Conservation (phyloP, 2,113 vertebrate genomes). For the Lontra canadensis region DNA sequence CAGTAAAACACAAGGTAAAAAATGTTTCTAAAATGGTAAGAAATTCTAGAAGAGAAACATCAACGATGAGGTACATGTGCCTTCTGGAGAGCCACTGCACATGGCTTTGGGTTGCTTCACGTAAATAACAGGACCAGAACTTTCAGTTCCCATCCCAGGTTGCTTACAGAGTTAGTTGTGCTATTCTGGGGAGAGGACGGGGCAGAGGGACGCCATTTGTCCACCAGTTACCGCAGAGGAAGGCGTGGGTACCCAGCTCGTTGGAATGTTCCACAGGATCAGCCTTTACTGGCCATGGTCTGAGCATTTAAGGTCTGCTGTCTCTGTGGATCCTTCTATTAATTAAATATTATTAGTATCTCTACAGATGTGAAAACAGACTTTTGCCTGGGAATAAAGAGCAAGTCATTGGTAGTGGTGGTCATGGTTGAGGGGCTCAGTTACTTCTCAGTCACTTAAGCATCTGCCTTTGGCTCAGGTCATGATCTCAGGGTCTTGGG, state of each 20-base stretch:
- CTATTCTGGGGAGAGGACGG: neutral
- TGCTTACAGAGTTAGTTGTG: rapidly evolving
- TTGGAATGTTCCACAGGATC: rapidly evolving
- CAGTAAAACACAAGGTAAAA: neutral
- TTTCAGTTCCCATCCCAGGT: neutral
- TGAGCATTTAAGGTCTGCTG: rapidly evolving
- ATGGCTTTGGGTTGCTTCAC: neutral
- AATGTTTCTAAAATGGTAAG: neutral
- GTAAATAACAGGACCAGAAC: rapidly evolving
- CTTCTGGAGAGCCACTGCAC: rapidly evolving
- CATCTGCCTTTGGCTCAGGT: neutral
- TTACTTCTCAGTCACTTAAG: neutral
- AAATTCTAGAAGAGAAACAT: neutral
- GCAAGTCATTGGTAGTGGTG: neutral
- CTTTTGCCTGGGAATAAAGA: neutral
- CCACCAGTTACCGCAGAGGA: neutral
- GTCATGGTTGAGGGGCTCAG: neutral
- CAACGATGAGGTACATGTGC: rapidly evolving
- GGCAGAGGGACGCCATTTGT: rapidly evolving
- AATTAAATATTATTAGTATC: neutral
- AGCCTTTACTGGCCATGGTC: rapidly evolving
- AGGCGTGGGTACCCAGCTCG: rapidly evolving
- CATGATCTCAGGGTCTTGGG: neutral
- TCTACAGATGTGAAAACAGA: neutral
- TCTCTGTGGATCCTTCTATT: neutral